A percentile compares a stretch with the other conserved stretches of the same genome.
phyloP scores from a whole-genome alignment of 1,140 invertebrate species.

The Drosophila lacteicornis region DNA sequence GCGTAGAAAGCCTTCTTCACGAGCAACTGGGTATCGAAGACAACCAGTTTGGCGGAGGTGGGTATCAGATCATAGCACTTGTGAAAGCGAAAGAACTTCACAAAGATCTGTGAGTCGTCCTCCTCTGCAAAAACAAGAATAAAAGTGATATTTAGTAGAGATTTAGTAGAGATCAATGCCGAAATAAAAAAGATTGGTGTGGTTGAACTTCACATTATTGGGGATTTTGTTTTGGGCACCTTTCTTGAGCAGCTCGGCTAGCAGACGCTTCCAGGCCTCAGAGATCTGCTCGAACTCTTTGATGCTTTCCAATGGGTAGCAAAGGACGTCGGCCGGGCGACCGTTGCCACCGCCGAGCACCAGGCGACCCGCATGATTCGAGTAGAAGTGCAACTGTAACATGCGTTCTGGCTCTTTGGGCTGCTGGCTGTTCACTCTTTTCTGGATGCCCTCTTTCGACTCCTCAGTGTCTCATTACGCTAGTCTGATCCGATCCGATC shows the following conservation, averaged over 20 bases:
- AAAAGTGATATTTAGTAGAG: neutral
- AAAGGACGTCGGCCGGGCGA: conserved; percentile 73
- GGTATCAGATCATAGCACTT: conserved; percentile 99
- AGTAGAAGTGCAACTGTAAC: conserved; percentile 92
- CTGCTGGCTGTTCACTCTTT: conserved; percentile 18
- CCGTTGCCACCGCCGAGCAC: conserved; percentile 78
- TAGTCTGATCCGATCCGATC: conserved; percentile 41
- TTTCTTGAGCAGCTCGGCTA: conserved; percentile 90
- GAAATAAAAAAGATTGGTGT: neutral
- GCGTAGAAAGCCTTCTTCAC: conserved; percentile 99
- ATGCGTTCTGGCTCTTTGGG: conserved; percentile 84
- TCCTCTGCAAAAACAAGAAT: conserved; percentile 92
- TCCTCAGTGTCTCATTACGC: conserved; percentile 47
- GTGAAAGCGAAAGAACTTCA: conserved; percentile 99
- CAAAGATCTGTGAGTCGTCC: conserved; percentile 98
- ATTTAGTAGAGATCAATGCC: neutral
- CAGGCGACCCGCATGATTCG: conserved; percentile 89
- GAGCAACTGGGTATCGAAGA: conserved; percentile 99
- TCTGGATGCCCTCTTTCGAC: neutral
- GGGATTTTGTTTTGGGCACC: conserved; percentile 85
- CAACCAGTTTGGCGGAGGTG: conserved; percentile 98
- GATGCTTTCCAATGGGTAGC: conserved; percentile 92
- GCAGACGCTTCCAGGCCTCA: conserved; percentile 89
- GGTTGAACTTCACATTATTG: neutral
- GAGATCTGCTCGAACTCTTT: conserved; percentile 93